A percentile compares a stretch with the other conserved stretches of the same genome.
These are phyloP conservation scores for Pemphigus obesinymphae DNA, from an alignment of 1,140 invertebrate genomes.

Conservation along the genomic window DNA sequence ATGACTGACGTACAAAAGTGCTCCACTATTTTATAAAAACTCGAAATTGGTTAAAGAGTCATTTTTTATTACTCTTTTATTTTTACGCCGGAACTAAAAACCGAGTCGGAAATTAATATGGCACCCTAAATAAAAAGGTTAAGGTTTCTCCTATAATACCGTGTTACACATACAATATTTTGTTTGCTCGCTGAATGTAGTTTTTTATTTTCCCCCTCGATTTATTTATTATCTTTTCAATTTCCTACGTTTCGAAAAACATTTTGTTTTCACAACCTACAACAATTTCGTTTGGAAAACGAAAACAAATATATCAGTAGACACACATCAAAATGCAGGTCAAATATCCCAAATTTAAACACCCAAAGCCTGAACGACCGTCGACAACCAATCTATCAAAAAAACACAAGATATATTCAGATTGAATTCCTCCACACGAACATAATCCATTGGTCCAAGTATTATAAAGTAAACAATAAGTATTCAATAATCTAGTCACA, in stretches of 20 bases:
- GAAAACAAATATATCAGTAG: not conserved
- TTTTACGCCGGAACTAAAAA: constrained; percentile 12
- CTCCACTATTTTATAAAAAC: not conserved
- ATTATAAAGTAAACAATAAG: not conserved
- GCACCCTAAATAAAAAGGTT: not conserved
- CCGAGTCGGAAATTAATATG: constrained; percentile 23
- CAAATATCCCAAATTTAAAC: not conserved
- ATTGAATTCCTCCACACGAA: not conserved
- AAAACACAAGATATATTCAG: not conserved
- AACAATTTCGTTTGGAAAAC: not conserved
- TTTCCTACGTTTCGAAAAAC: constrained; percentile 9
- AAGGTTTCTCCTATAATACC: not conserved
- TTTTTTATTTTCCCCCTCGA: not conserved
- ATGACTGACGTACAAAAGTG: not conserved
- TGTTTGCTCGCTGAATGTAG: not conserved
- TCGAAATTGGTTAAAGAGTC: constrained; percentile 6
- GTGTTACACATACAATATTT: not conserved
- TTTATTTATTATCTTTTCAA: constrained; percentile 32
- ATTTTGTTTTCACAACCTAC: constrained; percentile 5
- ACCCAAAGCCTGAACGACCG: not conserved
- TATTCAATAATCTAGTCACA: not conserved
- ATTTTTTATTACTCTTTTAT: not conserved
- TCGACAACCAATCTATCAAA: constrained; percentile 15
- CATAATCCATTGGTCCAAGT: not conserved
- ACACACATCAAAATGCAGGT: not conserved